These are phyloP conservation scores for Brachionus paranguensis DNA, from an alignment of 1,140 invertebrate genomes.

Conservation along the genomic window DNA sequence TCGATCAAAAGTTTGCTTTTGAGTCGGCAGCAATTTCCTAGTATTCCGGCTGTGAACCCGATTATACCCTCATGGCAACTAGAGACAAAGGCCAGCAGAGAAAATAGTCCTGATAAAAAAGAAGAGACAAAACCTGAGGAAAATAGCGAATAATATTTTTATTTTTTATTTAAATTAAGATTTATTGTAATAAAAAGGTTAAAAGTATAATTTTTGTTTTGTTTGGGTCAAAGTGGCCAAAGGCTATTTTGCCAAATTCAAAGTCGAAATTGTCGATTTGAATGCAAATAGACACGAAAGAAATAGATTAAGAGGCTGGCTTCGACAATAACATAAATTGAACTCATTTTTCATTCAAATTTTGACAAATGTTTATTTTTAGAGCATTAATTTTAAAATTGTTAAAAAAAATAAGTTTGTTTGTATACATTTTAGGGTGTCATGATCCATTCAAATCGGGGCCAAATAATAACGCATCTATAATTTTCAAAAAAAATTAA, in stretches of 20 bases:
- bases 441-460: no score
- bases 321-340: not conserved
- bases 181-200: not conserved
- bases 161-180: not conserved
- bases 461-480: not conserved
- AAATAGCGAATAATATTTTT: constrained; percentile 5
- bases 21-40: constrained; percentile 25
- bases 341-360: not conserved
- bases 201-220: not conserved
- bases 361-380: not conserved
- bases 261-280: not conserved
- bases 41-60: not conserved
- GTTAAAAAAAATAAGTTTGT: not conserved
- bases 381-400: not conserved
- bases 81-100: not conserved
- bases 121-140: not conserved
- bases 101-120: not conserved
- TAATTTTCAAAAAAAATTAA: not conserved
- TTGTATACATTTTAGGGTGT: not conserved
- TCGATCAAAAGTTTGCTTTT: constrained; percentile 16
- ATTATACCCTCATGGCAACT: constrained; percentile 28
- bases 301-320: not conserved
- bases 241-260: not conserved
- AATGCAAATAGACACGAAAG: not conserved
- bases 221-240: not conserved